Evolutionary conservation across 1,140 invertebrate genomes (phyloP), one percentile per base, ranked within the genome.

Genomic region (Lysiphlebus fabarum): DNA sequence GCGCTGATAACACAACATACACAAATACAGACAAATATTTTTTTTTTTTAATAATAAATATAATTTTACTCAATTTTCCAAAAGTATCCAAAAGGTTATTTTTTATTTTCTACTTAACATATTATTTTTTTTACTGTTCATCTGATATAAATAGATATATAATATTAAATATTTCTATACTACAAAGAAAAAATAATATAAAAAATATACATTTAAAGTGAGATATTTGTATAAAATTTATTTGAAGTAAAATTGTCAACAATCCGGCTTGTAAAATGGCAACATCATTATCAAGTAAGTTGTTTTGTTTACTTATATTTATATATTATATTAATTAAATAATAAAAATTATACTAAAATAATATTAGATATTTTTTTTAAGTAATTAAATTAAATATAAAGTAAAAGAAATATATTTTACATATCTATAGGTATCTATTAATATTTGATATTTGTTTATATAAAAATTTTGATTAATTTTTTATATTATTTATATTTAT

Each of bases 261-360:
- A n/a, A 55, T 26, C 17, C 17, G 17, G 17, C 17, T 26, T 26
- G 33, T 26, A 26, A 26, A 53, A 59, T 59, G 58, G 58, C 58
- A 34, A 54, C 43, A 4, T 53, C 51, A 10, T 37, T 59, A 38
- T 59, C 58, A 37, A 44, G 58, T 59, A 47, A 59, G 58, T 54
- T 40, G 12, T n/a, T 45, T 14, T 14, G 14, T 17, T 6, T 14
- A 42, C 12, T 42, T 54, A 17, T 43, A 41, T 2, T 45, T 45
- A 45, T n/a, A 6, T 45, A 7, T 10, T 3, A 5, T n/a, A 34
- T 33, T 42, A 43, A 55, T 34, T 17, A 41, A 26, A 26, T 26
- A 2, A n/a, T 12, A 5, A n/a, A 44, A 44, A 44, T 12, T 44
- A n/a, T n/a, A 44, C 1, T n/a, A 44, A 6, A 5, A 44, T 7